Evolutionary conservation across 2,113 vertebrate species (phyloP), one percentile per base, ranked within the genome.

Genomic region (Mobula birostris): DNA sequence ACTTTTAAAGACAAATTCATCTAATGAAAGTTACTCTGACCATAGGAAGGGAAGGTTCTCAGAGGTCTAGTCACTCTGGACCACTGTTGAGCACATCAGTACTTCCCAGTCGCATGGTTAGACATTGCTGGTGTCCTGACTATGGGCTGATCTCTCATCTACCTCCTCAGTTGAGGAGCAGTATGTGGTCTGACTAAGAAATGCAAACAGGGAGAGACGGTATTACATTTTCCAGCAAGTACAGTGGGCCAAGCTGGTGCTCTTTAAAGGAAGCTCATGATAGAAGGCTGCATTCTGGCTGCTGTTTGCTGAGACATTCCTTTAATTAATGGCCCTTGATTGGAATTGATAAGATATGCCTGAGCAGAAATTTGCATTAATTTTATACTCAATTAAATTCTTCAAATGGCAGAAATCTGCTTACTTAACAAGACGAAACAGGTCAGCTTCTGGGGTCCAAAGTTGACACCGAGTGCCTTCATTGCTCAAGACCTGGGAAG

Each of bases 401-500:
- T 70, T 92, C 88, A 21, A 17, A 70, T 15, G n/a, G 32, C 63
- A 70, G 14, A 70, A 48, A 70, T 92, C 88, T 91, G 88, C 88
- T 91, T 91, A 63, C 88, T 91, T 91, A 91, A 92, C 32, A 92
- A 92, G 88, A 92, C 88, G 63, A 70, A 92, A 92, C 66, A 92
- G 32, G 66, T 92, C 66, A 72, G 66, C 17, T 8, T 70, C 6
- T 72, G 61, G 88, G 88, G 63, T 92, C 88, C 36, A 92, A 92
- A 92, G 88, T 92, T 92, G n/a, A 72, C 61, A 17, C n/a, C 32
- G 24, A 19, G 66, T 36, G 63, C 88, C 66, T 92, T 79, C 70
- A 40, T 72, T 92, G 40, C 85, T 48, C 48, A 48, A 48, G 48
- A 48, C 48, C 48, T 29, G 12, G 61, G 83, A 32, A 63, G 21